These are phyloP conservation scores for Philereme transversata DNA, from an alignment of 2,888 invertebrate genomes.

Conservation along the genomic window DNA sequence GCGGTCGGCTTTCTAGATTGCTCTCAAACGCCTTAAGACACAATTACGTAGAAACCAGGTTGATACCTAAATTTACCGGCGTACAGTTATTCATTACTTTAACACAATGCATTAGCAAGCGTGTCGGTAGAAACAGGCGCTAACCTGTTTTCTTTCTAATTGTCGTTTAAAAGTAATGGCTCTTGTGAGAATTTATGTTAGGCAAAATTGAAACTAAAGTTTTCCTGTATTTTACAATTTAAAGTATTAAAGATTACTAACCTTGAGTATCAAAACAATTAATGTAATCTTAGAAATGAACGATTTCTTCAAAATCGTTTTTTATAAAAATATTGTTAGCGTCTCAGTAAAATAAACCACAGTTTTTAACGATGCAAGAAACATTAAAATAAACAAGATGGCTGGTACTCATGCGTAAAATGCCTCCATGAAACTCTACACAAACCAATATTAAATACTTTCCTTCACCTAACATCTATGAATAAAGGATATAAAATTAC, in stretches of 20 bases:
- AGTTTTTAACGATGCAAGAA: no score
- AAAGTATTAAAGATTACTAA: no score
- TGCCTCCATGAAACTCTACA: slow-evolving; percentile 23
- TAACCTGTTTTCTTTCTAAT: not conserved
- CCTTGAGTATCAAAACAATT: no score
- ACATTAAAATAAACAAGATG: no score
- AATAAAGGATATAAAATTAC: slow-evolving; percentile 40
- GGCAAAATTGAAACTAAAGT: not conserved
- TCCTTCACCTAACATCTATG: slow-evolving; percentile 30
- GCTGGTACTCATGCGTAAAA: not conserved
- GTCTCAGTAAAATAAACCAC: no score
- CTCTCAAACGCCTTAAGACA: slow-evolving; percentile 44
- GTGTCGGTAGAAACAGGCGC: not conserved
- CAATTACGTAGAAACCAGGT: slow-evolving; percentile 20
- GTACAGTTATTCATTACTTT: not conserved
- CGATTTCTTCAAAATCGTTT: no score
- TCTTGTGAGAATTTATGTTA: slow-evolving; percentile 11
- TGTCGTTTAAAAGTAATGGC: slow-evolving; percentile 3
- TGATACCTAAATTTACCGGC: not conserved
- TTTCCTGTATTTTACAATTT: no score
- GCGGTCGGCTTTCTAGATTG: slow-evolving; percentile 49
- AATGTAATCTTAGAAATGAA: no score
- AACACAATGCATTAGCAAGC: not conserved
- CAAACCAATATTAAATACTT: slow-evolving; percentile 19
- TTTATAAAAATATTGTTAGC: no score